A percentile compares a stretch with the other conserved stretches of the same genome.
Conservation (phyloP, 1,140 invertebrate genomes). For the Centruroides sculpturatus region DNA sequence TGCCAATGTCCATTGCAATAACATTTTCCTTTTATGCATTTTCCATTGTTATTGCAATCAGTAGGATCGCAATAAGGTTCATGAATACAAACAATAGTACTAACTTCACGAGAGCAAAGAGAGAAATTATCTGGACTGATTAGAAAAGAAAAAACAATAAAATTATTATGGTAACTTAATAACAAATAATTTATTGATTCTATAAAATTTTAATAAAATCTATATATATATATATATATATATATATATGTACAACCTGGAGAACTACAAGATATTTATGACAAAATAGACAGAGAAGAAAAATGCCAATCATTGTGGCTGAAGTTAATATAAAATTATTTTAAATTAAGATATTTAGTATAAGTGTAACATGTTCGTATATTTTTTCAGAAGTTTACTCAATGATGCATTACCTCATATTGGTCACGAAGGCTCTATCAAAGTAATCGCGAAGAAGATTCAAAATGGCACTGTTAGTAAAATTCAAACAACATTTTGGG, state of each 20-base stretch:
- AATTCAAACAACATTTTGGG: constrained; percentile 41
- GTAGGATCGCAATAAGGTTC: constrained; percentile 24
- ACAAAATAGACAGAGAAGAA: too few relatives aligned
- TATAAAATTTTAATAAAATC: too few relatives aligned
- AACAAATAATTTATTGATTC: too few relatives aligned
- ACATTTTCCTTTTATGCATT: constrained; percentile 26
- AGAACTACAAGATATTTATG: too few relatives aligned
- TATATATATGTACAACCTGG: too few relatives aligned
- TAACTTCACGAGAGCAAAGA: constrained; percentile 26
- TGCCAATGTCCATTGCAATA: constrained; percentile 24
- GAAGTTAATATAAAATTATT: too few relatives aligned
- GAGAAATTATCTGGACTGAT: background rate
- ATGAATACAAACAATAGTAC: constrained; percentile 31
- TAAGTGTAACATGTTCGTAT: too few relatives aligned
- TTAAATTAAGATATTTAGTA: too few relatives aligned
- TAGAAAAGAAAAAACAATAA: too few relatives aligned
- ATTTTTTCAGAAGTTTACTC: constrained; percentile 25
- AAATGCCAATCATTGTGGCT: too few relatives aligned
- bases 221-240: too few relatives aligned
- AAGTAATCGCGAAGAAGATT: constrained; percentile 51
- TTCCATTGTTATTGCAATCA: constrained; percentile 16
- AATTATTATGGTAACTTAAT: too few relatives aligned
- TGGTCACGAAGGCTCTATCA: constrained; percentile 56
- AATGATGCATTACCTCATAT: constrained; percentile 47
- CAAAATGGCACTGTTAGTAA: constrained; percentile 46